Percentiles rank a stretch among this genome's conserved stretches.
Evolutionary conservation across 2,113 vertebrate genomes (phyloP).

Genomic region (Datnioides undecimradiatus): DNA sequence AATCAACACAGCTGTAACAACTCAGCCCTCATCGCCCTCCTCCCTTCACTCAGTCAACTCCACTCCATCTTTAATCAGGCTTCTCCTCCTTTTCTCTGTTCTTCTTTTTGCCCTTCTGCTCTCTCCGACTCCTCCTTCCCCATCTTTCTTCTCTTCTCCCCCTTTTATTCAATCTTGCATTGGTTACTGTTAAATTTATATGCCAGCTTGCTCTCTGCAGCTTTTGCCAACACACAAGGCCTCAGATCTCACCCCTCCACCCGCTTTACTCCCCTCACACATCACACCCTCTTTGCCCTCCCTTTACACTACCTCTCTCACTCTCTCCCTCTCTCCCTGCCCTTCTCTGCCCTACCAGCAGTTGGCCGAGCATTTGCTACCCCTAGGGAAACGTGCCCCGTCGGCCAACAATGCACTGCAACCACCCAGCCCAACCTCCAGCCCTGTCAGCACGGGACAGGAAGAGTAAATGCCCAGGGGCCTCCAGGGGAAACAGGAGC

Average conservation of each 20-base stretch:
- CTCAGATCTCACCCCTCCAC: constrained; percentile 32
- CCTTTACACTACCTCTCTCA: not conserved
- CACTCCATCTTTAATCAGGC: constrained; percentile 64
- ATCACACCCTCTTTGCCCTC: constrained; percentile 20
- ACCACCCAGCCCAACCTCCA: constrained; percentile 50
- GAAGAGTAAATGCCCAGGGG: constrained; percentile 57
- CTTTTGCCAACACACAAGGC: constrained; percentile 25
- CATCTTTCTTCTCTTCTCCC: constrained; percentile 16
- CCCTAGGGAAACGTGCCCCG: constrained; percentile 47
- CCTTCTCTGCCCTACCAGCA: constrained; percentile 58
- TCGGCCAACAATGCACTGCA: constrained; percentile 50
- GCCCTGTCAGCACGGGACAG: constrained; percentile 70
- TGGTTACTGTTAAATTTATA: constrained; percentile 58
- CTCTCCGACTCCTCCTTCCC: constrained; percentile 15
- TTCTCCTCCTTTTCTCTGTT: constrained; percentile 50
- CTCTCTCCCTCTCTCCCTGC: constrained; percentile 20
- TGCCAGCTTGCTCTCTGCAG: not conserved
- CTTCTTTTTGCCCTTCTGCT: constrained; percentile 52
- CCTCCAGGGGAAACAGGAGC: constrained; percentile 63
- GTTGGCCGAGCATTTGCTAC: constrained; percentile 40
- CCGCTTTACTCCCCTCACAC: constrained; percentile 34
- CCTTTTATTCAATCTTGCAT: constrained; percentile 53
- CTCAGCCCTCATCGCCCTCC: constrained; percentile 56
- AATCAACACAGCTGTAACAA: constrained; percentile 81
- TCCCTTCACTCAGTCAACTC: constrained; percentile 48